Evolutionary conservation across 2,797 vertebrate genomes (phyloP).

Genomic region (Erpetoichthys calabaricus): DNA sequence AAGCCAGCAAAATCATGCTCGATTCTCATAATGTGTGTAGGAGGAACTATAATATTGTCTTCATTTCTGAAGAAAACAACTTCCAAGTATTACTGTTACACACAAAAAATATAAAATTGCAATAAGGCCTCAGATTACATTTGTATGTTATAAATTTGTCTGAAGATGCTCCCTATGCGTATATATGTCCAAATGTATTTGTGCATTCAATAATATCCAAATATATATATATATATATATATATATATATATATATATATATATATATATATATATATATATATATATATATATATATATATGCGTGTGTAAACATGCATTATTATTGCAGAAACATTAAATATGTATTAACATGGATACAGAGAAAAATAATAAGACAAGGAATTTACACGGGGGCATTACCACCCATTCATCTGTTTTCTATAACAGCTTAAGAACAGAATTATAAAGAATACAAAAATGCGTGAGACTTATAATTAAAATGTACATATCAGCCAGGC

Average conservation of each 20-base stretch:
- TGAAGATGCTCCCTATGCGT: neutral
- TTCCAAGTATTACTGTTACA: neutral
- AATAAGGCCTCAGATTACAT: neutral
- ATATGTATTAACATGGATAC: too few relatives aligned
- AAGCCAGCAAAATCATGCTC: too few relatives aligned
- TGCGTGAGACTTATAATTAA: neutral
- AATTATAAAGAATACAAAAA: neutral
- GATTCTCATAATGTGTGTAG: too few relatives aligned
- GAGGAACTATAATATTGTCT: too few relatives aligned
- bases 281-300: neutral
- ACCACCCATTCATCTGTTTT: too few relatives aligned
- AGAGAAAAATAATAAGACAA: too few relatives aligned
- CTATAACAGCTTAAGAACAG: neutral
- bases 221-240: neutral
- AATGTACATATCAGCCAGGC: too few relatives aligned
- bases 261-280: slow-evolving; percentile 6
- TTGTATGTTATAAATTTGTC: slow-evolving; percentile 2
- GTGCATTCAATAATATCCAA: neutral
- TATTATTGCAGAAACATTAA: neutral
- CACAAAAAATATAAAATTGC: neutral
- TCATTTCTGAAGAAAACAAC: too few relatives aligned
- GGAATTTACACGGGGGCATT: too few relatives aligned
- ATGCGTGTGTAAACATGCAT: neutral
- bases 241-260: neutral
- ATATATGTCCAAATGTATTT: neutral